A percentile compares a stretch with the other conserved stretches of the same genome.
phyloP scores from a whole-genome alignment of 2,797 vertebrate species.

The Erpetoichthys calabaricus region DNA sequence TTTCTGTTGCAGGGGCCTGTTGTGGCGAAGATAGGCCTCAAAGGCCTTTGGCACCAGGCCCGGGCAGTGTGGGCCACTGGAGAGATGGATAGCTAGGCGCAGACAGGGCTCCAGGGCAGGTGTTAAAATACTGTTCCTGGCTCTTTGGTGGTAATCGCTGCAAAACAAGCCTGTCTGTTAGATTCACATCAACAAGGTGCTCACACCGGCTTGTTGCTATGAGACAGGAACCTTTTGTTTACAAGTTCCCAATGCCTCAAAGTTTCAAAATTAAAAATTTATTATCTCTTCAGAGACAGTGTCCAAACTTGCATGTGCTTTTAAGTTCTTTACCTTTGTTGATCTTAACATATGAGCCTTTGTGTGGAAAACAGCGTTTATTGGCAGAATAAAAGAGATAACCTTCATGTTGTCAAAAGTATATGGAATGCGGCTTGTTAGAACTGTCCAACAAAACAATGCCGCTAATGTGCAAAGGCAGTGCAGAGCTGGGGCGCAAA shows the following conservation, averaged over 20 bases:
- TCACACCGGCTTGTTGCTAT: slow-evolving; percentile 51
- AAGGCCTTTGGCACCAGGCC: slow-evolving; percentile 51
- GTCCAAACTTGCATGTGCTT: slow-evolving; percentile 38
- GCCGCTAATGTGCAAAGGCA: not conserved
- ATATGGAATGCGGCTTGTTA: slow-evolving; percentile 1
- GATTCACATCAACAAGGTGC: slow-evolving; percentile 50
- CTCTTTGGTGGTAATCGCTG: slow-evolving; percentile 51
- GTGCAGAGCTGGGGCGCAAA: not conserved
- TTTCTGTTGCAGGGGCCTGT: slow-evolving; percentile 38
- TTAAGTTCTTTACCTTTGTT: slow-evolving; percentile 26
- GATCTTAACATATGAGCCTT: slow-evolving; percentile 4
- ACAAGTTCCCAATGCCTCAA: slow-evolving; percentile 51
- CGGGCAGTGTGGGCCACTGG: slow-evolving; percentile 51
- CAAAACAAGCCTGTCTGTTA: slow-evolving; percentile 59
- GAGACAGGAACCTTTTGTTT: slow-evolving; percentile 62
- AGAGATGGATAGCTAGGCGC: slow-evolving; percentile 45
- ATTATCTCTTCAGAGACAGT: slow-evolving; percentile 29
- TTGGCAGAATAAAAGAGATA: slow-evolving; percentile 13
- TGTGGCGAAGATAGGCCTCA: slow-evolving; percentile 36
- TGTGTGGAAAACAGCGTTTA: slow-evolving; percentile 3
- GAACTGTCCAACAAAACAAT: not conserved
- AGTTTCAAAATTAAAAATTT: slow-evolving; percentile 59
- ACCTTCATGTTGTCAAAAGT: slow-evolving; percentile 10
- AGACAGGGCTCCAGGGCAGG: slow-evolving; percentile 55
- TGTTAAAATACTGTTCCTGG: slow-evolving; percentile 60